Evolutionary conservation across 92 coral and sea anemone species (phyloP).

Genomic region (Heliopora coerulea): DNA sequence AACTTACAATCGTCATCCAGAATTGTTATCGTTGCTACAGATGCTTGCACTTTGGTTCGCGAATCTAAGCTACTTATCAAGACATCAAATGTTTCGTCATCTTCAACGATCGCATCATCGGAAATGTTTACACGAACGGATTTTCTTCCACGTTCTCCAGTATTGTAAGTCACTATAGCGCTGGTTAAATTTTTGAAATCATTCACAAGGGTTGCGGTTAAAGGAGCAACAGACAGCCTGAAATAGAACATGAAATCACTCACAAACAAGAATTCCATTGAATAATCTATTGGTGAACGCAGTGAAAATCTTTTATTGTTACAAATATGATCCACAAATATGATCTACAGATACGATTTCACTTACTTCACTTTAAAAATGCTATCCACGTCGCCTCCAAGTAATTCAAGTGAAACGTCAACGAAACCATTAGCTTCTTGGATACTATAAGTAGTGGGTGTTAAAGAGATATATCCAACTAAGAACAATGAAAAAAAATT

Average conservation of each 20-base stretch:
- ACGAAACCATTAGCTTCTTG: conserved; percentile 2
- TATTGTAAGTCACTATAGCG: neutral
- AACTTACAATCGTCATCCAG: conserved; percentile 33
- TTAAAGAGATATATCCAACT: conserved; percentile 24
- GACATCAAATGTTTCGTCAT: conserved; percentile 22
- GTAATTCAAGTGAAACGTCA: conserved; percentile 6
- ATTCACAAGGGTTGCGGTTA: conserved; percentile 1
- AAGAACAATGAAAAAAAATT: neutral
- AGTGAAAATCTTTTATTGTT: too few species aligned
- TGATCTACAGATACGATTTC: too few species aligned
- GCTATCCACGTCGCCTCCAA: conserved; percentile 14
- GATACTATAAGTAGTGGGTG: conserved; percentile 4
- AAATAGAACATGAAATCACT: too few species aligned
- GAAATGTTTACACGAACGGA: conserved; percentile 9
- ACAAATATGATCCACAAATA: too few species aligned
- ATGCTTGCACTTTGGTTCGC: neutral
- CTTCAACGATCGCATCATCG: conserved; percentile 28
- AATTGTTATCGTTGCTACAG: conserved; percentile 26
- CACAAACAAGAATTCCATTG: too few species aligned
- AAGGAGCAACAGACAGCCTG: conserved; percentile 5
- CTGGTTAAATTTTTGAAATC: neutral
- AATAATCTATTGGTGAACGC: too few species aligned
- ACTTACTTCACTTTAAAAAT: conserved; percentile 22
- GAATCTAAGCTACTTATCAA: conserved; percentile 14
- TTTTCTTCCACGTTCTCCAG: conserved; percentile 16